phyloP scores from a whole-genome alignment of 1,140 invertebrate genomes.

The Tetranychus cinnabarinus region DNA sequence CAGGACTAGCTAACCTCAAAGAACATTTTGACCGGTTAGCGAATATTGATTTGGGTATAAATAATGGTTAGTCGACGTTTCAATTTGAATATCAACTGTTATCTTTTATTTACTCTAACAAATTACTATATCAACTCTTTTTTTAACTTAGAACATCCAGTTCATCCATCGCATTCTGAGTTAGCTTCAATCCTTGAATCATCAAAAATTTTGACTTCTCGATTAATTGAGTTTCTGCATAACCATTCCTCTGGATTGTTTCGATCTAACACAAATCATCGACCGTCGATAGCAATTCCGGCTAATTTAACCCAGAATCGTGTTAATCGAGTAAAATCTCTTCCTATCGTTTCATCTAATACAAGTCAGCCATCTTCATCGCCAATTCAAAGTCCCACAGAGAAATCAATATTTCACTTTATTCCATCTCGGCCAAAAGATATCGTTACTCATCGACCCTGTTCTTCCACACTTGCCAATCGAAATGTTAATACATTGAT shows the following conservation, averaged over 20 bases:
- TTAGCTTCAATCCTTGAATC: neutral
- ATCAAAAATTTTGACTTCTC: neutral
- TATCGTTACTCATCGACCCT: too few species aligned
- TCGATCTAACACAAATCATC: too few species aligned
- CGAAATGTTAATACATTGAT: too few species aligned
- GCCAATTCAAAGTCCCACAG: too few species aligned
- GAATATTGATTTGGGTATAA: conserved; percentile 50
- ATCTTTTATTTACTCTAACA: neutral
- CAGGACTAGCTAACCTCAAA: conserved; percentile 36
- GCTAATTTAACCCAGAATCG: too few species aligned
- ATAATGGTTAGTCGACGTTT: conserved; percentile 19
- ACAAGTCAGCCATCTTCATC: too few species aligned
- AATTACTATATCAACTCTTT: neutral
- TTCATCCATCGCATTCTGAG: conserved; percentile 3
- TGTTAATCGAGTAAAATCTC: too few species aligned
- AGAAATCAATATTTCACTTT: too few species aligned
- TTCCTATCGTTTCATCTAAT: too few species aligned
- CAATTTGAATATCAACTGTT: neutral
- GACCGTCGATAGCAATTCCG: too few species aligned
- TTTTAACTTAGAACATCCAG: neutral
- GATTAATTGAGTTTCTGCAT: conserved; percentile 2
- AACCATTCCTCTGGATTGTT: neutral
- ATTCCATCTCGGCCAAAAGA: too few species aligned
- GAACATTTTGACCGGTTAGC: conserved; percentile 62
- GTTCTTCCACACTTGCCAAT: too few species aligned